Conservation (phyloP, 2,113 vertebrate species). For the Willisornis vidua region DNA sequence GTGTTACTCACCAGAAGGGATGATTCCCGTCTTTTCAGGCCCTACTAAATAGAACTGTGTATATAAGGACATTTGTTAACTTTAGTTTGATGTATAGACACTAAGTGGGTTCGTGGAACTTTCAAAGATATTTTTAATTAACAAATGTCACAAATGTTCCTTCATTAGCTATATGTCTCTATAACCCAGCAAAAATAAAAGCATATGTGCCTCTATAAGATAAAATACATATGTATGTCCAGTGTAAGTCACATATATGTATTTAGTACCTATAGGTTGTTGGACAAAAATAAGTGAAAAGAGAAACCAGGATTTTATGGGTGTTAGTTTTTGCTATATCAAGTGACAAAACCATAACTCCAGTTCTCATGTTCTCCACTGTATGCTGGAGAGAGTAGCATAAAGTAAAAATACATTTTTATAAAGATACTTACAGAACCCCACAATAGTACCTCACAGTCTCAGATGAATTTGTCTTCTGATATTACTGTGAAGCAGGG, state of each 20-base stretch:
- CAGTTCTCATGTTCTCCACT: background rate
- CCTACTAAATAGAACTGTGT: background rate
- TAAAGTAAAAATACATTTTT: background rate
- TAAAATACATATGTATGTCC: background rate
- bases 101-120: background rate
- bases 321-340: background rate
- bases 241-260: accelerated
- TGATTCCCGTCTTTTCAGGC: background rate
- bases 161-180: background rate
- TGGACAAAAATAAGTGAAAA: background rate
- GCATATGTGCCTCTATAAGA: accelerated
- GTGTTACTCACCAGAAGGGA: background rate
- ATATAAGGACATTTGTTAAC: background rate
- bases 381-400: background rate
- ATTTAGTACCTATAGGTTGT: background rate
- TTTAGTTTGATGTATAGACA: accelerated
- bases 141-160: background rate
- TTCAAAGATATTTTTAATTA: background rate
- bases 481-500: background rate
- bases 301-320: background rate
- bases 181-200: background rate
- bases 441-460: background rate
- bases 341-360: background rate
- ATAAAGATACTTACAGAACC: background rate
- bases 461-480: conserved; percentile 26